Conservation (phyloP, 2,113 vertebrate species). For the Plecturocebus donacophilus region DNA sequence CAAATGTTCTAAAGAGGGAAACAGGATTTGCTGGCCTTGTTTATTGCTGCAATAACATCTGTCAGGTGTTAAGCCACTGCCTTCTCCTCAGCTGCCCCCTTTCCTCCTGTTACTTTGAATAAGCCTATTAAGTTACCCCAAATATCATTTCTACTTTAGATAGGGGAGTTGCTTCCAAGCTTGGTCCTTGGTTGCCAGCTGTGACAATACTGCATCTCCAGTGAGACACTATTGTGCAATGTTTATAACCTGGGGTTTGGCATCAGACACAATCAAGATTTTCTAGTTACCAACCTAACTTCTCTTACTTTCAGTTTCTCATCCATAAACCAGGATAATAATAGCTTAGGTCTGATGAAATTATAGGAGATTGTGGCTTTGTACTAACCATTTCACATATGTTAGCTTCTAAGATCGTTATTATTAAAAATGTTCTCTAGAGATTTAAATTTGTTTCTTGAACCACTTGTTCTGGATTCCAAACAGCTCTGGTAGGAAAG, state of each 20-base stretch:
- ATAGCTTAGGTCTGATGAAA: not conserved
- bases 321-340: not conserved
- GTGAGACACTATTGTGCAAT: not conserved
- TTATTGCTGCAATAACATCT: slow-evolving; percentile 23
- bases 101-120: not conserved
- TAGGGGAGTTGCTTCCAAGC: not conserved
- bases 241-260: not conserved
- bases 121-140: not conserved
- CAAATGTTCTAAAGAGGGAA: slow-evolving; percentile 29
- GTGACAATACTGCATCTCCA: not conserved
- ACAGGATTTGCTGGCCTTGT: not conserved
- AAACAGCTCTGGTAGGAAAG: not conserved
- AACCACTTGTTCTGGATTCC: slow-evolving; percentile 9
- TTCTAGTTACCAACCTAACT: not conserved
- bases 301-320: not conserved
- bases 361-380: not conserved
- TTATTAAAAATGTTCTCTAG: slow-evolving; percentile 20
- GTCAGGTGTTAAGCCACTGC: slow-evolving; percentile 42
- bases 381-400: slow-evolving; percentile 18
- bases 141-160: not conserved
- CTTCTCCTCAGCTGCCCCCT: not conserved
- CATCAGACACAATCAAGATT: not conserved
- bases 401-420: slow-evolving; percentile 23
- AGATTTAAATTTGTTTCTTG: not conserved
- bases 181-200: not conserved